Evolutionary conservation across 1,140 invertebrate species (phyloP).

Genomic region (Lysiphlebus fabarum): DNA sequence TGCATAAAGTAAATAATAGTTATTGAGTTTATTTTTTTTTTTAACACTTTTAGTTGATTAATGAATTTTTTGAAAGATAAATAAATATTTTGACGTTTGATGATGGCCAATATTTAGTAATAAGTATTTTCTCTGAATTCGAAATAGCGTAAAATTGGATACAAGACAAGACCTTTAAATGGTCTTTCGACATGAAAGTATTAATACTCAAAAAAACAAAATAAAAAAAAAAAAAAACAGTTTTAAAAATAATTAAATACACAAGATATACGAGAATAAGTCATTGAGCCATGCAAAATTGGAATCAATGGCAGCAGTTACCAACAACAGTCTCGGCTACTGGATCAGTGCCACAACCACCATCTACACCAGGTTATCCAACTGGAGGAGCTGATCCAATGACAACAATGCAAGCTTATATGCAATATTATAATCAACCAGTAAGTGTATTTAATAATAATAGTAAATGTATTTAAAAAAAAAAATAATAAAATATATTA

Average conservation of each 20-base stretch:
- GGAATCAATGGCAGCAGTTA: slow-evolving; percentile 54
- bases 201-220: slow-evolving; percentile 27
- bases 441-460: slow-evolving; percentile 42
- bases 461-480: not conserved
- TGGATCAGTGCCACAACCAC: slow-evolving; percentile 44
- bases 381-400: slow-evolving; percentile 47
- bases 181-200: slow-evolving; percentile 34
- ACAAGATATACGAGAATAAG: slow-evolving; percentile 17
- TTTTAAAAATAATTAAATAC: slow-evolving; percentile 13
- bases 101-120: slow-evolving; percentile 24
- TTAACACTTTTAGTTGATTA: no score
- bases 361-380: slow-evolving; percentile 43
- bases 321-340: slow-evolving; percentile 41
- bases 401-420: slow-evolving; percentile 51
- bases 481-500: not conserved
- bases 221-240: slow-evolving; percentile 28
- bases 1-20: no score
- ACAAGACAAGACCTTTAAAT: slow-evolving; percentile 36
- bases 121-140: slow-evolving; percentile 42
- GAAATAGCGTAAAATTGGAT: slow-evolving; percentile 47
- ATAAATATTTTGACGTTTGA: not conserved
- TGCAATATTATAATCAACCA: slow-evolving; percentile 56
- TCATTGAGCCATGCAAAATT: slow-evolving; percentile 48
- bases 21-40: not conserved
- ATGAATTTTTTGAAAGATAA: no score